Conservation (phyloP, 2,113 vertebrate species). For the Melospiza georgiana region DNA sequence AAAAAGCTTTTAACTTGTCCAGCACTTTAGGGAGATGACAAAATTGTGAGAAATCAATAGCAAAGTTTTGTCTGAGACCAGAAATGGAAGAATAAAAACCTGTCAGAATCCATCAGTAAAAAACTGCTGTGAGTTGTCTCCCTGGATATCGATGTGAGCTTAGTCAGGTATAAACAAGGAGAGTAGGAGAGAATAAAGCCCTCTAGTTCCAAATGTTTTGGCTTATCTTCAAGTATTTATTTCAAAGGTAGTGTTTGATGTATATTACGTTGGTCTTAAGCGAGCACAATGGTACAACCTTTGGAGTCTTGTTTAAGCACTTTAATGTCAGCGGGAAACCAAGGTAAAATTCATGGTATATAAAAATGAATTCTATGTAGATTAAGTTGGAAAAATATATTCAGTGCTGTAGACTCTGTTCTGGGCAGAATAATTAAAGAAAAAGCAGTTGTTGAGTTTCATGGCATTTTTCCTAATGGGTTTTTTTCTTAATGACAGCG, state of each 20-base stretch:
- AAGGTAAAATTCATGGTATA: not conserved
- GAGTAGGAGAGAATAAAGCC: not conserved
- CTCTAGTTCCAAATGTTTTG: not conserved
- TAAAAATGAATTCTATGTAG: not conserved
- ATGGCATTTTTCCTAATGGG: not conserved
- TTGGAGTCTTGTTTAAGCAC: not conserved
- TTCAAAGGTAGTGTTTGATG: not conserved
- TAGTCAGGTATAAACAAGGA: not conserved
- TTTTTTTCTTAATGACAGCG: not conserved
- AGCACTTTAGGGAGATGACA: not conserved
- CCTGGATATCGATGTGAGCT: not conserved
- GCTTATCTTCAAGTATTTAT: not conserved
- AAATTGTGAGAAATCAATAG: not conserved
- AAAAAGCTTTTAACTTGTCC: conserved; percentile 11
- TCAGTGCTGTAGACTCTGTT: not conserved
- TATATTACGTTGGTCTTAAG: not conserved
- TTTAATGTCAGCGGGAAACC: not conserved
- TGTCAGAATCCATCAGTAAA: not conserved
- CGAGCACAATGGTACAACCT: not conserved
- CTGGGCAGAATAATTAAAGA: not conserved
- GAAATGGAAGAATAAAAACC: not conserved
- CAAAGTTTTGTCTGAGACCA: not conserved
- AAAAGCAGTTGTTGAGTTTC: not conserved
- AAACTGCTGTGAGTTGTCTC: not conserved
- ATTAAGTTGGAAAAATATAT: not conserved